A percentile compares a stretch with the other conserved stretches of the same genome.
Evolutionary conservation across 1,140 invertebrate genomes (phyloP).

Genomic region (Caerostris darwini): DNA sequence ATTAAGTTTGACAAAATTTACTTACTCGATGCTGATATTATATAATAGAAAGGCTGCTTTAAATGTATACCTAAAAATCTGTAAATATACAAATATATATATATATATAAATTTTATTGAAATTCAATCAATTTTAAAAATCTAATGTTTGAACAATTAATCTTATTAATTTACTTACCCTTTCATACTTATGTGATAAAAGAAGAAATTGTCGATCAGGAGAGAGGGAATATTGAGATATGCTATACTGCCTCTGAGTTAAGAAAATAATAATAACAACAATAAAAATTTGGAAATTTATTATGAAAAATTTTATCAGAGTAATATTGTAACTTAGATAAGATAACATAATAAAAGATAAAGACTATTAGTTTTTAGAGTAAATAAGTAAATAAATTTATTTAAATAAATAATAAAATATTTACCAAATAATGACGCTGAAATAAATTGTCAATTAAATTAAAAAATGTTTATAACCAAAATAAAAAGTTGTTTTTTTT

Average conservation of each 20-base stretch:
- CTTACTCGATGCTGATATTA: conserved; percentile 77
- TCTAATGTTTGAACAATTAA: neutral
- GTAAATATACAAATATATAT: neutral
- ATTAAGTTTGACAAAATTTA: neutral
- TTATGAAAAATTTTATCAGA: neutral
- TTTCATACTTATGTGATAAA: conserved; percentile 59
- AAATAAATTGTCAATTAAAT: too few species aligned
- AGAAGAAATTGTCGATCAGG: conserved; percentile 65
- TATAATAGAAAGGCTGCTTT: conserved; percentile 78
- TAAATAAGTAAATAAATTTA: too few species aligned
- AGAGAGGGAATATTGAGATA: conserved; percentile 66
- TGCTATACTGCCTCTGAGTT: conserved; percentile 67
- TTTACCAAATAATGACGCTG: too few species aligned
- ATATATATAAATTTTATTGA: neutral
- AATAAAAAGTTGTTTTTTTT: too few species aligned
- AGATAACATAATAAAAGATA: neutral
- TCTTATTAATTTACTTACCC: conserved; percentile 37
- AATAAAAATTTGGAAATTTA: neutral
- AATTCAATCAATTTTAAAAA: neutral
- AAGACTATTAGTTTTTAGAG: too few species aligned
- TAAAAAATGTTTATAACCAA: too few species aligned
- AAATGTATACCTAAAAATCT: conserved; percentile 73
- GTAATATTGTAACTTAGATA: neutral
- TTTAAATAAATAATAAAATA: too few species aligned
- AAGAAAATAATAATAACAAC: neutral